phyloP scores from a whole-genome alignment of 2,888 invertebrate species.

The Boloria euphrosyne region DNA sequence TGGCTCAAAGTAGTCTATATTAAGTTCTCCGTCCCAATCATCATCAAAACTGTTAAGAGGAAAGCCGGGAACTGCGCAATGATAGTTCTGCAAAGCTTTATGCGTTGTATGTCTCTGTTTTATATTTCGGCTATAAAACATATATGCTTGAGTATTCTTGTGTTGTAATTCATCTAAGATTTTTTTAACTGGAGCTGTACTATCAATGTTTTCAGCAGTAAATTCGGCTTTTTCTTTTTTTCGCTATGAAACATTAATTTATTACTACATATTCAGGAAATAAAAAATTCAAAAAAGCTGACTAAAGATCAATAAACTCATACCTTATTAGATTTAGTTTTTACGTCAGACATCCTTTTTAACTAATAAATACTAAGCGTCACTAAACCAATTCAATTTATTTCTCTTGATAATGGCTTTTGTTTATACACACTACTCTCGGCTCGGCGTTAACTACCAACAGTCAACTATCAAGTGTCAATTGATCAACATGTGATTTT shows the following conservation, averaged over 20 bases:
- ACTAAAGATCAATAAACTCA: not conserved
- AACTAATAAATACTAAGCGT: not conserved
- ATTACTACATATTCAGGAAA: not conserved
- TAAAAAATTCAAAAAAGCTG: not conserved
- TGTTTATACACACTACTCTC: not conserved
- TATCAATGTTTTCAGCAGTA: slow-evolving; percentile 54
- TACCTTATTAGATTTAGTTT: slow-evolving; percentile 16
- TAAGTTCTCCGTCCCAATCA: slow-evolving; percentile 67
- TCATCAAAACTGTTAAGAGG: slow-evolving; percentile 59
- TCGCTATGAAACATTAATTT: slow-evolving; percentile 13
- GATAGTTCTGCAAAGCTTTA: slow-evolving; percentile 42
- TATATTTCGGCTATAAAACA: slow-evolving; percentile 52
- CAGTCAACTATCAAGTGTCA: not conserved
- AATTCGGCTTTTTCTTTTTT: slow-evolving; percentile 44
- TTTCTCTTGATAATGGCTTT: not conserved
- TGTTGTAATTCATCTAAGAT: slow-evolving; percentile 54
- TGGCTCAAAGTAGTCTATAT: slow-evolving; percentile 61
- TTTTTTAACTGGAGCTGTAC: slow-evolving; percentile 54
- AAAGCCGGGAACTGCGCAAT: slow-evolving; percentile 57
- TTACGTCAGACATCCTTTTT: slow-evolving; percentile 7
- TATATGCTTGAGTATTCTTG: slow-evolving; percentile 53
- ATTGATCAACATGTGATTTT: slow-evolving; percentile 11
- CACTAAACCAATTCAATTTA: no score
- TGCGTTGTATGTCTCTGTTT: slow-evolving; percentile 47
- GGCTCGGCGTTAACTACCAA: not conserved